Percentiles rank a stretch among this genome's conserved stretches.
phyloP scores from a whole-genome alignment of 2,113 vertebrate genomes.

The Oncorhynchus gorbuscha region DNA sequence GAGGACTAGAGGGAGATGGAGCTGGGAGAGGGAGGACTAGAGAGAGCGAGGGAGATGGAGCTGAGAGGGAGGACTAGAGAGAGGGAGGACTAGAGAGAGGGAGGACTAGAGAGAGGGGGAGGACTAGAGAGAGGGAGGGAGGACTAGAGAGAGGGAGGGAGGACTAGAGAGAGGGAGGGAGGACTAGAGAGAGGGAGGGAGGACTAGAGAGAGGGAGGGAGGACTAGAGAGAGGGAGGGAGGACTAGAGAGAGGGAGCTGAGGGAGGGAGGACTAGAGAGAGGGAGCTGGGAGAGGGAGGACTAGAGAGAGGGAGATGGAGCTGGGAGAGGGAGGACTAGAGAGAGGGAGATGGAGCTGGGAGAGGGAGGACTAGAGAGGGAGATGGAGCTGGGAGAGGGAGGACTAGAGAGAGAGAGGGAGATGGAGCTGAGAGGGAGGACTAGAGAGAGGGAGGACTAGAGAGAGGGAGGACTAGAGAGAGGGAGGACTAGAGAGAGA shows the following conservation, averaged over 20 bases:
- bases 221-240: conserved; percentile 4
- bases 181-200: background rate
- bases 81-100: background rate
- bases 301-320: background rate
- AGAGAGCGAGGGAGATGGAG: background rate
- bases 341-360: too few relatives aligned
- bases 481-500: too few relatives aligned
- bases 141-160: conserved; percentile 10
- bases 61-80: too few relatives aligned
- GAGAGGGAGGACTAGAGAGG: background rate
- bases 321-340: background rate
- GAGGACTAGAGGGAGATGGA: background rate
- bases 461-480: too few relatives aligned
- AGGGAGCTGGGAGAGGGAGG: background rate
- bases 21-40: background rate
- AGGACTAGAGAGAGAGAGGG: too few relatives aligned
- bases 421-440: too few relatives aligned
- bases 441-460: too few relatives aligned
- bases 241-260: background rate
- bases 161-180: too few relatives aligned
- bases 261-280: background rate
- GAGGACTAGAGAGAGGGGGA: background rate
- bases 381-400: too few relatives aligned
- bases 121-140: background rate
- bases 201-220: too few relatives aligned